Evolutionary conservation across 53 echinoderm and acorn worm genomes (phyloP).

Genomic region (Luidia sarsii): DNA sequence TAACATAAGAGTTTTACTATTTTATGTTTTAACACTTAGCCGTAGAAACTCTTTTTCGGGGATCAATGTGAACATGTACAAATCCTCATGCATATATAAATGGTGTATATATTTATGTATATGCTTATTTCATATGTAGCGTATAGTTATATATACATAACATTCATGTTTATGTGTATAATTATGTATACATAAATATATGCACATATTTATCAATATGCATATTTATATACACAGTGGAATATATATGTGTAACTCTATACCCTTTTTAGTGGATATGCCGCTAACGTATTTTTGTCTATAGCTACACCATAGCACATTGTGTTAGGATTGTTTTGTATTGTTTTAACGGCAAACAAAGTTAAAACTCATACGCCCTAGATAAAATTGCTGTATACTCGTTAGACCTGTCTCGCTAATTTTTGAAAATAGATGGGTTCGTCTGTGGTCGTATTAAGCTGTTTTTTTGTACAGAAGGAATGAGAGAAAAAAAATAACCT

Average conservation of each 20-base stretch:
- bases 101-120: conserved; percentile 55
- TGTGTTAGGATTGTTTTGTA: conserved; percentile 59
- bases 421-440: conserved; percentile 44
- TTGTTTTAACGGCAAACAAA: conserved; percentile 38
- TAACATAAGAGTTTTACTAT: conserved; percentile 33
- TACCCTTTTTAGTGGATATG: conserved; percentile 47
- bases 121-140: conserved; percentile 22
- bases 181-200: conserved; percentile 47
- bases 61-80: conserved; percentile 51
- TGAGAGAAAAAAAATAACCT: background rate
- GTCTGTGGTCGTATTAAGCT: conserved; percentile 53
- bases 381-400: conserved; percentile 23
- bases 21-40: conserved; percentile 47
- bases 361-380: conserved; percentile 33
- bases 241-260: conserved; percentile 39
- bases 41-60: background rate
- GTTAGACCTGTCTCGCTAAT: conserved; percentile 29
- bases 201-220: conserved; percentile 56
- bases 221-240: conserved; percentile 52
- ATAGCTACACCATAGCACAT: conserved; percentile 29
- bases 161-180: conserved; percentile 19
- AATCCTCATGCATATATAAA: conserved; percentile 36
- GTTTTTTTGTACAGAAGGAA: conserved; percentile 31
- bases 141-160: conserved; percentile 37
- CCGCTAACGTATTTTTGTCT: conserved; percentile 44